Base-by-base conservation (phyloP, 2,888 invertebrate genomes). In the Sialis fuliginosa region DNA sequence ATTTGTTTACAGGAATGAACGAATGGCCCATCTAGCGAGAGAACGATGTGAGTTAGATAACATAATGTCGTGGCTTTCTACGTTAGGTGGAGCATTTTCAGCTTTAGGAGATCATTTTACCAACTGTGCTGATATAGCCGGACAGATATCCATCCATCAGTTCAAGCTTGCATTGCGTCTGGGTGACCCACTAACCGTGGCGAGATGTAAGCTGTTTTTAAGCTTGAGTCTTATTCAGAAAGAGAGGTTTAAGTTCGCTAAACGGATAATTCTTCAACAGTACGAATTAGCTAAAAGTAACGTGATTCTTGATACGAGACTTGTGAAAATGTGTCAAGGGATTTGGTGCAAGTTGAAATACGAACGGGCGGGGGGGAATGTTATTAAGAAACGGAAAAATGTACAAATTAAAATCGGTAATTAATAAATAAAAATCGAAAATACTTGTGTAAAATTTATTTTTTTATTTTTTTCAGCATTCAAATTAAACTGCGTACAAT, bases 81-180 rank as follows among this genome's bases (percentile, higher is more conserved):
- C 97, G 1, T 71, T 97, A 10, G 97, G 96, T 3, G 96, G 96
- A 42, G 96, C 92, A 1, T 96, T 88, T 64, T 96, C 96, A 2
- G 88, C 95, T 1, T 70, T 97, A 46, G 97, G 96, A 2, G 95
- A 96, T 60, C 79, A 86, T 58, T 84, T 82, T 63, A 67, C 71
- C 46, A 67, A 77, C 57, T 89, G 82, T 69, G 93, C 95, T 9
- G 74, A 82, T 57, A 81, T 81, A 57, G 96, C 96, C 33, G 91
- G 89, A 0, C 77, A 79, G 60, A 92, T 93, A 62, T 92, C 95
- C 8, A 45, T 80, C 12, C 73, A 81, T 51, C 96, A 97, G 61
- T 73, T 93, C 51, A 72, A 73, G 57, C 68, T 96, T 31, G 92
- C 93, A 0, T 59, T 80, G 50, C 74, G 80, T 57, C 68, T 92